Percentiles rank a stretch among this genome's conserved stretches.
phyloP scores from a whole-genome alignment of 2,113 vertebrate genomes.

The Ciconia boyciana region DNA sequence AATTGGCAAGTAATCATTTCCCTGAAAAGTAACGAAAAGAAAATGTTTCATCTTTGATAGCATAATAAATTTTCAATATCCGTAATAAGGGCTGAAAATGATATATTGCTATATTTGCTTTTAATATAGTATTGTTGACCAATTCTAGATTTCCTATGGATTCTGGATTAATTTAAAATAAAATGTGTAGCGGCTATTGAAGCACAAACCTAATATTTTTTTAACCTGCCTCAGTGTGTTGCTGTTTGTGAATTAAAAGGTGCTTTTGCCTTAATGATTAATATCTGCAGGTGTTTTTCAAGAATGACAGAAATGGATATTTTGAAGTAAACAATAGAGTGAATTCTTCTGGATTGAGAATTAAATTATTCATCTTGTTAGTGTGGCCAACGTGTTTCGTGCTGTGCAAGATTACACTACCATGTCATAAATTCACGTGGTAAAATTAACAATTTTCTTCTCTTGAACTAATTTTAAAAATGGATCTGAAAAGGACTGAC shows the following conservation, averaged over 20 bases:
- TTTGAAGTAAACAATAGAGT: constrained; percentile 60
- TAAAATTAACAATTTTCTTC: constrained; percentile 37
- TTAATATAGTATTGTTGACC: not conserved
- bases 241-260: not conserved
- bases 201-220: not conserved
- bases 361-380: constrained; percentile 71
- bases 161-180: not conserved
- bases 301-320: constrained; percentile 46
- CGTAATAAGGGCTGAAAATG: not conserved
- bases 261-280: constrained; percentile 1
- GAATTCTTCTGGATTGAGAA: constrained; percentile 43
- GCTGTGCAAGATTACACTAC: constrained; percentile 68
- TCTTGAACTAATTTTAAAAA: not conserved
- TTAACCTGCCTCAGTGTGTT: not conserved
- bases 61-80: not conserved
- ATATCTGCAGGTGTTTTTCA: constrained; percentile 24
- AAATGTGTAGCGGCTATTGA: not conserved
- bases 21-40: not conserved
- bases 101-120: not conserved
- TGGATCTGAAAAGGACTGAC: not conserved
- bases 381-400: constrained; percentile 19
- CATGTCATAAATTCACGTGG: constrained; percentile 12
- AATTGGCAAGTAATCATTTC: constrained; percentile 21
- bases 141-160: not conserved
- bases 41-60: constrained; percentile 1